Percentiles rank a stretch among this genome's conserved stretches.
These are phyloP conservation scores for Potamilus streckersoni DNA, from an alignment of 1,140 invertebrate genomes.

Conservation along the genomic window DNA sequence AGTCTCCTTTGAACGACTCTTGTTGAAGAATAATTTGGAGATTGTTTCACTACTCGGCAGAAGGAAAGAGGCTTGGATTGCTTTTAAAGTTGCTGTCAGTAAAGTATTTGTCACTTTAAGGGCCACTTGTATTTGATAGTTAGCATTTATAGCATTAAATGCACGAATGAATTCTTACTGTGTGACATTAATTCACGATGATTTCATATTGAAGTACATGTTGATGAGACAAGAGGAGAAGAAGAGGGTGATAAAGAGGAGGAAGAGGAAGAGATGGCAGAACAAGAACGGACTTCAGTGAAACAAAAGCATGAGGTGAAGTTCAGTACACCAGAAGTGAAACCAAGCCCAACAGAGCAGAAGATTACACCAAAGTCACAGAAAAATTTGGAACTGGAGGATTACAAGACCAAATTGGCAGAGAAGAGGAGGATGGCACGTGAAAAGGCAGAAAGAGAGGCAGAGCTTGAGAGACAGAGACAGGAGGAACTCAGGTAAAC, in stretches of 20 bases:
- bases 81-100: too few relatives aligned
- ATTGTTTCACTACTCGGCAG: too few relatives aligned
- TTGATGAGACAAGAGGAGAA: neutral
- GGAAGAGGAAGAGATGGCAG: neutral
- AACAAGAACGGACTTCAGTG: neutral
- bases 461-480: constrained; percentile 58
- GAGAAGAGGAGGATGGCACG: constrained; percentile 61
- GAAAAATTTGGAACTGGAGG: constrained; percentile 52
- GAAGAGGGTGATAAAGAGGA: constrained; percentile 2
- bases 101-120: too few relatives aligned
- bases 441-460: constrained; percentile 63
- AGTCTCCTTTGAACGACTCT: too few relatives aligned
- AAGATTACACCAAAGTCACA: constrained; percentile 31
- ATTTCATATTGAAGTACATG: constrained; percentile 4
- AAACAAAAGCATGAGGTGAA: constrained; percentile 12
- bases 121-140: too few relatives aligned
- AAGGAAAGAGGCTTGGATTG: too few relatives aligned
- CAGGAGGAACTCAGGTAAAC: constrained; percentile 53
- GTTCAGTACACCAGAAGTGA: constrained; percentile 15
- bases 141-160: too few relatives aligned
- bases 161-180: too few relatives aligned
- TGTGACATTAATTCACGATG: too few relatives aligned
- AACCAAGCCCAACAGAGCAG: constrained; percentile 5
- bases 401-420: constrained; percentile 64
- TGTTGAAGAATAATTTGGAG: too few relatives aligned